phyloP scores from a whole-genome alignment of 2,113 vertebrate species.

The Onychostoma macrolepis region DNA sequence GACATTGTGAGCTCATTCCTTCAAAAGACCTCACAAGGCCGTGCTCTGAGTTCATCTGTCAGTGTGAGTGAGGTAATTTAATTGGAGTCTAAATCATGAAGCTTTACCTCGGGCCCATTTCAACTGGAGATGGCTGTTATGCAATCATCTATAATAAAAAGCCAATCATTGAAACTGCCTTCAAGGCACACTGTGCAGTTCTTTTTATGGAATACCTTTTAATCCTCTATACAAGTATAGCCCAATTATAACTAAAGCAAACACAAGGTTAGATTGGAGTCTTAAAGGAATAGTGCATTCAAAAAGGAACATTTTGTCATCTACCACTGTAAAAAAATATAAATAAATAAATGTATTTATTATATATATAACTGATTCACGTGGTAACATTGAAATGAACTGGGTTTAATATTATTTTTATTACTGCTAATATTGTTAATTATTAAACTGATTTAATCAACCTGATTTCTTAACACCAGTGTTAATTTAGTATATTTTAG shows the following conservation, averaged over 20 bases:
- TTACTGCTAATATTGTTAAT: no score
- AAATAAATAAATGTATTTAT: no score
- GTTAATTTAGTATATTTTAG: no score
- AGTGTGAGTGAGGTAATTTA: slow-evolving; percentile 17
- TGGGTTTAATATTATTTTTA: no score
- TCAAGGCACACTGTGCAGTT: neutral
- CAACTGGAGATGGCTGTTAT: slow-evolving; percentile 5
- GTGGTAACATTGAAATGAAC: no score
- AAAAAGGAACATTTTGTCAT: neutral
- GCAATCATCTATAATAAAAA: slow-evolving; percentile 27
- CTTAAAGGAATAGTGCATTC: neutral
- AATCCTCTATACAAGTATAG: neutral
- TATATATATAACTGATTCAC: no score
- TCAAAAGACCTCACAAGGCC: slow-evolving; percentile 17
- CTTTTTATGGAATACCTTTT: slow-evolving; percentile 13
- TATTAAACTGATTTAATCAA: no score
- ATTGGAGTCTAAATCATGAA: slow-evolving; percentile 33
- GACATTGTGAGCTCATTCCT: neutral
- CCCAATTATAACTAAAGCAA: neutral
- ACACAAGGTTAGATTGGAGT: neutral
- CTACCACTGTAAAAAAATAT: neutral
- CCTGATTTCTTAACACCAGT: no score
- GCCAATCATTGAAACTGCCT: neutral
- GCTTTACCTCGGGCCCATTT: slow-evolving; percentile 8
- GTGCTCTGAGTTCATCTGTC: slow-evolving; percentile 4